Evolutionary conservation across 2,888 invertebrate species (phyloP).

Genomic region (Diabrotica balteata): DNA sequence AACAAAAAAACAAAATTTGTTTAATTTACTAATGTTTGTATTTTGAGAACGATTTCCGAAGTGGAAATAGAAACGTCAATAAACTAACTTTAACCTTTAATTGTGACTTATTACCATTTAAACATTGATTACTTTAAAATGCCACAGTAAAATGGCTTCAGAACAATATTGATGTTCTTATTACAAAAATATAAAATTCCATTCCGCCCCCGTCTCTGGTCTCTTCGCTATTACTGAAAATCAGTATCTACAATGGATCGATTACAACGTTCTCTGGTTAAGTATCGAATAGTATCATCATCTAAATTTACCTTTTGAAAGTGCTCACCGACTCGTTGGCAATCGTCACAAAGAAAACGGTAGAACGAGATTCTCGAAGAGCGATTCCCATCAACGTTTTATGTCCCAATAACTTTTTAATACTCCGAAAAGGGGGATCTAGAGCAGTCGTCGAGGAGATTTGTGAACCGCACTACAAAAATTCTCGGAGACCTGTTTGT

Average conservation of each 20-base stretch:
- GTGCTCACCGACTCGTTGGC: conserved; percentile 2
- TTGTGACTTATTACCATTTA: too few species aligned
- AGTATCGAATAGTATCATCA: background rate
- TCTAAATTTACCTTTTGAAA: conserved; percentile 10
- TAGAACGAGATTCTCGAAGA: background rate
- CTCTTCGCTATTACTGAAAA: background rate
- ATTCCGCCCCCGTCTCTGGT: too few species aligned
- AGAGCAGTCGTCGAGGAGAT: background rate
- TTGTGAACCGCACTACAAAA: background rate
- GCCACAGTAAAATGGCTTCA: too few species aligned
- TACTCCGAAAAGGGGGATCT: conserved; percentile 1
- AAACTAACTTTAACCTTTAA: too few species aligned
- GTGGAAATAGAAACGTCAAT: too few species aligned
- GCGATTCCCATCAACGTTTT: conserved; percentile 4
- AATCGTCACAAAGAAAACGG: background rate
- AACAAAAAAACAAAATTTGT: too few species aligned
- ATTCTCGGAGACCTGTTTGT: too few species aligned
- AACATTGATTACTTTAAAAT: too few species aligned
- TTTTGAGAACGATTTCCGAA: too few species aligned
- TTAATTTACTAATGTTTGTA: too few species aligned
- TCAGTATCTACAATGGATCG: background rate
- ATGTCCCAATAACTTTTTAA: conserved; percentile 6
- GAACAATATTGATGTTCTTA: too few species aligned
- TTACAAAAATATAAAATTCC: too few species aligned
- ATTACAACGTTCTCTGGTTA: background rate